phyloP scores from a whole-genome alignment of 2,888 invertebrate species.

The Exephanes ischioxanthus region DNA sequence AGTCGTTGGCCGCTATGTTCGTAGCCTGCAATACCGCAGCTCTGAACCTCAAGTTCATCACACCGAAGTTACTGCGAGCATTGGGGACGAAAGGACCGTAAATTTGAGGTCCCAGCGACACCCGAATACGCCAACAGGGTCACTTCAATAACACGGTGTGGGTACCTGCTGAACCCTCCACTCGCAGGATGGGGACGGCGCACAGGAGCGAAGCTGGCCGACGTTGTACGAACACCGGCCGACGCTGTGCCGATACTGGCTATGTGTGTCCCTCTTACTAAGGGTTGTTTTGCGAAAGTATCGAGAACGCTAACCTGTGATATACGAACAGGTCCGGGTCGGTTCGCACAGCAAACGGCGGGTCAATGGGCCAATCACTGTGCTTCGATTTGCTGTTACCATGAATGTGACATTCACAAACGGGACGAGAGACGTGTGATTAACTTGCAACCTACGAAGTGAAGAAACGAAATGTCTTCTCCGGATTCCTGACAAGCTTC shows the following conservation, averaged over 20 bases:
- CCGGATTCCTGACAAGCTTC: neutral
- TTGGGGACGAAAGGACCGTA: neutral
- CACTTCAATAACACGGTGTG: neutral
- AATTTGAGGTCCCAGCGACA: neutral
- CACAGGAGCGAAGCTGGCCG: too few species aligned
- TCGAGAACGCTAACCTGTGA: neutral
- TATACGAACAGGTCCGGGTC: neutral
- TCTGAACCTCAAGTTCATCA: neutral
- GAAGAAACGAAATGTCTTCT: neutral
- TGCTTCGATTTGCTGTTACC: neutral
- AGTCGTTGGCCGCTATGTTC: slow-evolving; percentile 7
- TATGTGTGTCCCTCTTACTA: neutral
- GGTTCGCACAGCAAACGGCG: neutral
- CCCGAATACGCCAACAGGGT: too few species aligned
- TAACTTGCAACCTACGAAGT: neutral
- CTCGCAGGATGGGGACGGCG: too few species aligned
- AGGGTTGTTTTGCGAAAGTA: too few species aligned
- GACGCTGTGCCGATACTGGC: too few species aligned
- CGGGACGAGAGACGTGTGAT: neutral
- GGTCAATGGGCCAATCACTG: neutral
- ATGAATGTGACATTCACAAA: neutral
- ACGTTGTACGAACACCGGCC: too few species aligned
- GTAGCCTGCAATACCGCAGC: neutral
- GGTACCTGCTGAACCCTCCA: neutral
- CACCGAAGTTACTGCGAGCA: neutral